Percentiles rank a stretch among this genome's conserved stretches.
Evolutionary conservation across 2,113 vertebrate species (phyloP).

Genomic region (Eudyptes chrysolophus): DNA sequence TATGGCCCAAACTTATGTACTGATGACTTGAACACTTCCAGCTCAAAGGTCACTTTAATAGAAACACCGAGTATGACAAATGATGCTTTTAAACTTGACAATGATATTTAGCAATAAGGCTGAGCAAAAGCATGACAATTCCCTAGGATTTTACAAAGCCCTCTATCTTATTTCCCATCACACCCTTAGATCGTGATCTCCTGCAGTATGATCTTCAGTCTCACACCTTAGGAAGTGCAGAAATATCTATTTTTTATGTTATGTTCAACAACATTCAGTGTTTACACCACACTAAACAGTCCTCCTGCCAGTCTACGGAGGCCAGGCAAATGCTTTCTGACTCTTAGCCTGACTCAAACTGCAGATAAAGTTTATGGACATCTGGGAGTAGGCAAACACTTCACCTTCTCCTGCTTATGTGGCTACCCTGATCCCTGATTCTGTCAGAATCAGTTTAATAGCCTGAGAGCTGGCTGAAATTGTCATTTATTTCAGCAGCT

Average conservation of each 20-base stretch:
- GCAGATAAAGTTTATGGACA: background rate
- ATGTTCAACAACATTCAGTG: background rate
- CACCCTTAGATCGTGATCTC: background rate
- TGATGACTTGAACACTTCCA: background rate
- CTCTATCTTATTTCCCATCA: background rate
- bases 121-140: background rate
- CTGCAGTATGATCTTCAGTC: background rate
- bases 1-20: background rate
- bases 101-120: background rate
- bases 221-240: background rate
- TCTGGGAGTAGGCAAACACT: background rate
- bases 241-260: background rate
- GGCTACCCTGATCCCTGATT: background rate
- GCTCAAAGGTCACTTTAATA: background rate
- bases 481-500: conserved; percentile 36
- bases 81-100: background rate
- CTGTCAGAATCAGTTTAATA: conserved; percentile 6
- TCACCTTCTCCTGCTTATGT: background rate
- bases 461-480: conserved; percentile 19
- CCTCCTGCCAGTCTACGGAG: background rate
- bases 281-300: background rate
- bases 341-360: background rate
- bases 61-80: background rate
- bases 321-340: background rate
- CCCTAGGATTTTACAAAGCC: background rate